These are phyloP conservation scores for Himalopsyche kuldschensis DNA, from an alignment of 2,888 invertebrate species.

Conservation along the genomic window DNA sequence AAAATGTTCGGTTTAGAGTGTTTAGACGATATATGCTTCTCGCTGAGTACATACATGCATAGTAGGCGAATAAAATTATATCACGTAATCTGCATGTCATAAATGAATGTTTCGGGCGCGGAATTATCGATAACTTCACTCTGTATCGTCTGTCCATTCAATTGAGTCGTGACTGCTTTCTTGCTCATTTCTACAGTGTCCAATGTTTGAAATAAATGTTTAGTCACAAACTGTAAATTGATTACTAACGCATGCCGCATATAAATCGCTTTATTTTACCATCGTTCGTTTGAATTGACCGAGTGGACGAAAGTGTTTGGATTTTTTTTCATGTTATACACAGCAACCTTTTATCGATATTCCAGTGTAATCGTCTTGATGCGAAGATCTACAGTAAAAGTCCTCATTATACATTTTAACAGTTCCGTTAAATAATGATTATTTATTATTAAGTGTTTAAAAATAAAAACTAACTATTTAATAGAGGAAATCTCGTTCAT, in stretches of 20 bases:
- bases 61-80: neutral
- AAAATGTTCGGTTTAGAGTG: no score
- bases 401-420: no score
- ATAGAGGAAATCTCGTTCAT: no score
- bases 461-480: no score
- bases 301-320: neutral
- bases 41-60: no score
- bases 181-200: neutral
- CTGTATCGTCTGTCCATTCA: neutral
- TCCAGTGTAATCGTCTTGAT: no score
- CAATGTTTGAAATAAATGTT: no score
- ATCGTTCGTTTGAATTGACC: neutral
- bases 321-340: neutral
- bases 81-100: neutral
- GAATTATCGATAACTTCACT: neutral
- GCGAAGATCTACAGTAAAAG: no score
- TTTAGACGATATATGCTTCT: no score
- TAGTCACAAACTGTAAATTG: constrained; percentile 1
- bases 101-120: neutral
- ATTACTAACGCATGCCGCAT: neutral
- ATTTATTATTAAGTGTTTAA: no score
- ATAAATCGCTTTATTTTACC: constrained; percentile 7
- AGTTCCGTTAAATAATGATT: no score
- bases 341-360: no score
- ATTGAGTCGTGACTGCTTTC: neutral